phyloP scores from a whole-genome alignment of 2,888 invertebrate genomes.

The Achlya flavicornis region DNA sequence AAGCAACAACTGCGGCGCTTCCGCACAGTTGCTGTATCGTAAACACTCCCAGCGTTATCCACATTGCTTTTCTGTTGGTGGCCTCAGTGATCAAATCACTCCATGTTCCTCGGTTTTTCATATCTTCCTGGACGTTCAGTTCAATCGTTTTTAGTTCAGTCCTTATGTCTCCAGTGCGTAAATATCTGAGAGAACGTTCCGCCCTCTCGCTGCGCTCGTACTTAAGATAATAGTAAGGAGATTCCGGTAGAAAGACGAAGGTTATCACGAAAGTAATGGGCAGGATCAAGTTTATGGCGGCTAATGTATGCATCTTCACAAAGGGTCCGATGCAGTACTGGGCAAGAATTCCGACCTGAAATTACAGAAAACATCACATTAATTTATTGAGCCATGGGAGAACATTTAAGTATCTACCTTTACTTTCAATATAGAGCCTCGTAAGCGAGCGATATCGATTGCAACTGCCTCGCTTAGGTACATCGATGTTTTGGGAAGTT shows the following conservation, averaged over 20 bases:
- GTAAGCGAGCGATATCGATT: no score
- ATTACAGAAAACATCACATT: slow-evolving; percentile 37
- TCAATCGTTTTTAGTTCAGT: slow-evolving; percentile 82
- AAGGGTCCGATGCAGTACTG: slow-evolving; percentile 85
- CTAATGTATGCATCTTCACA: slow-evolving; percentile 80
- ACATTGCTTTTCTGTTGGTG: slow-evolving; percentile 85
- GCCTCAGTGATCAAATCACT: slow-evolving; percentile 80
- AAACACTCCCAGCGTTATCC: slow-evolving; percentile 85
- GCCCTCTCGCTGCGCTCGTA: slow-evolving; percentile 82
- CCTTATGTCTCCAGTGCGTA: slow-evolving; percentile 83
- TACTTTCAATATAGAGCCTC: not conserved
- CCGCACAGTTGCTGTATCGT: slow-evolving; percentile 86
- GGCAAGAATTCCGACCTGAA: slow-evolving; percentile 84
- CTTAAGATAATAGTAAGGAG: slow-evolving; percentile 84
- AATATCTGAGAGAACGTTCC: slow-evolving; percentile 80
- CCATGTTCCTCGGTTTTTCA: slow-evolving; percentile 79
- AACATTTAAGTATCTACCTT: not conserved
- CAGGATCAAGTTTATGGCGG: slow-evolving; percentile 82
- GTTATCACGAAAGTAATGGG: slow-evolving; percentile 82
- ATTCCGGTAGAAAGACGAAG: slow-evolving; percentile 87
- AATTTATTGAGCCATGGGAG: not conserved
- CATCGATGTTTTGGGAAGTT: not conserved
- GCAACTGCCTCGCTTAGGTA: no score
- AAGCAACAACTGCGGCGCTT: slow-evolving; percentile 85
- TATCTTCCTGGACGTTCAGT: slow-evolving; percentile 79